Evolutionary conservation across 2,888 invertebrate species (phyloP), one percentile per base, ranked within the genome.

Genomic region (Athalia rosae): DNA sequence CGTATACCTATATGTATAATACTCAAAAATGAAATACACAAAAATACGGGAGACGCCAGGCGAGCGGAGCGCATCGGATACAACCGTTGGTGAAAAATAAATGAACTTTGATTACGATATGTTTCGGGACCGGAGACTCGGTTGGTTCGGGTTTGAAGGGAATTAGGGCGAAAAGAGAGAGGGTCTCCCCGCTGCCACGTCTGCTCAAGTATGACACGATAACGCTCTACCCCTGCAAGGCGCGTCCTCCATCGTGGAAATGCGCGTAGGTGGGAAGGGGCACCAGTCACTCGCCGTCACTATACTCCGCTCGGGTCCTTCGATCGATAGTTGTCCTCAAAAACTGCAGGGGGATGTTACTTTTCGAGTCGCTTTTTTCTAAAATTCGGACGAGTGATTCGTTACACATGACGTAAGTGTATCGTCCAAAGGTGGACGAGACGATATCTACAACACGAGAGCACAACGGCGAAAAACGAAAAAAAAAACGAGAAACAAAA

Each of bases 131-230:
- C 76, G 77, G 79, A 73, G 79, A 78, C 81, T 80, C n/a, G 74
- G 80, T 69, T 73, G 77, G 77, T 76, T 77, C 74, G 58, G 83
- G 82, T 79, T 82, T 80, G 80, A 84, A 81, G 81, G 82, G 83
- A 86, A 85, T 85, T 85, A 83, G 86, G 82, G 81, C 84, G 83
- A 82, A 83, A 84, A 82, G 80, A 80, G 81, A 81, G 81, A 80
- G 81, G 80, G 78, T 77, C 79, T 77, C 81, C 81, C 73, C 63
- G 67, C 77, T 71, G 78, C 79, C 76, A 77, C 81, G 82, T 81
- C 80, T 81, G 82, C 81, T 83, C 76, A 64, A 81, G 80, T 82
- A 85, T 81, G 85, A 84, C 82, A 80, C 79, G 84, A 84, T 85
- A 84, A 84, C 82, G 81, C 82, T 79, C 80, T 76, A 63, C 67